These are phyloP conservation scores for Stegostoma tigrinum DNA, from an alignment of 2,113 vertebrate species.

Conservation along the genomic window DNA sequence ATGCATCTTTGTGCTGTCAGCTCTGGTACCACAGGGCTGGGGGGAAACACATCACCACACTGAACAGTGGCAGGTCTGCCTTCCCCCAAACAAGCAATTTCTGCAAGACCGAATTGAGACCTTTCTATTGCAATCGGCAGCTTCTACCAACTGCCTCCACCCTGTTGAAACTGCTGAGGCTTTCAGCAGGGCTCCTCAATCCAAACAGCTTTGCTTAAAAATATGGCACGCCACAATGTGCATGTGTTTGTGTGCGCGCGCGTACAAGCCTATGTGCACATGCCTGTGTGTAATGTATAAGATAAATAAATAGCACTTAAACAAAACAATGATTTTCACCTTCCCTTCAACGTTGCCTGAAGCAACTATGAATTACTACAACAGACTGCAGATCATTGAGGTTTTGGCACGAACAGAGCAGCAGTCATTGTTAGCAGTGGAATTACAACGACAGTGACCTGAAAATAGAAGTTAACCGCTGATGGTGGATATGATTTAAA, in stretches of 20 bases:
- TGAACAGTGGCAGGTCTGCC: background rate
- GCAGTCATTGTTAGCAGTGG: background rate
- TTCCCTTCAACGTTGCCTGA: background rate
- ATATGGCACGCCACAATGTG: background rate
- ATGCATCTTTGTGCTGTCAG: background rate
- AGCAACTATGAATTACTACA: background rate
- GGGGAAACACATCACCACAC: background rate
- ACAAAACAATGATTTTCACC: background rate
- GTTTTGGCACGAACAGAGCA: background rate
- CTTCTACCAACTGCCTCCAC: background rate
- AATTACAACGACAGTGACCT: constrained; percentile 5
- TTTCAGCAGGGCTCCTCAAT: background rate
- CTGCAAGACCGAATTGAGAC: background rate
- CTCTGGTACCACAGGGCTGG: background rate
- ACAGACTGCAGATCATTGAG: constrained; percentile 8
- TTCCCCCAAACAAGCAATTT: constrained; percentile 7
- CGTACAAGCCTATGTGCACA: background rate
- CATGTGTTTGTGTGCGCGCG: too few species aligned
- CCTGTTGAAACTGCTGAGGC: background rate
- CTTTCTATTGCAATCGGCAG: background rate
- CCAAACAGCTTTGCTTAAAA: background rate
- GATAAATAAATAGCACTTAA: constrained; percentile 15
- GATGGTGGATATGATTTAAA: constrained; percentile 31
- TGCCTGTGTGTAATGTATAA: background rate
- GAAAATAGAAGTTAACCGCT: constrained; percentile 19